These are phyloP conservation scores for Amblyornis subalaris DNA, from an alignment of 2,113 vertebrate genomes.

Conservation along the genomic window DNA sequence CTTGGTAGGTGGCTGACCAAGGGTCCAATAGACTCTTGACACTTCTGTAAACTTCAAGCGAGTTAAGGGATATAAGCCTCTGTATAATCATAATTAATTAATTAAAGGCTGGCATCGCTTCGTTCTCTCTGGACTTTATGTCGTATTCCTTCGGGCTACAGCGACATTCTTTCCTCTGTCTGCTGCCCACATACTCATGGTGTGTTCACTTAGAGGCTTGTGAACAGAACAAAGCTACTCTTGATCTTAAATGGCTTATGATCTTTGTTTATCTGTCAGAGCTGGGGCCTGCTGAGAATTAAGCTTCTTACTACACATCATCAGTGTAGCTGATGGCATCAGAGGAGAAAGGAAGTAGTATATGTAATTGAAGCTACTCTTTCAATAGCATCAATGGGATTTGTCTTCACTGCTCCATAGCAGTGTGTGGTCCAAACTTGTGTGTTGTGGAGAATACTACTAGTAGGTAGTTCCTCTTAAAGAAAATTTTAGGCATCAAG, in stretches of 20 bases:
- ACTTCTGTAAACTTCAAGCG: no score
- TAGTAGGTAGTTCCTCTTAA: not conserved
- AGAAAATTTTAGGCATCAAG: not conserved
- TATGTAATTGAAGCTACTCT: not conserved
- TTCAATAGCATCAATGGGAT: not conserved
- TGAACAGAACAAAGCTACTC: not conserved
- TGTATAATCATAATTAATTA: no score
- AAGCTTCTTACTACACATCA: not conserved
- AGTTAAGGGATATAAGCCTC: no score
- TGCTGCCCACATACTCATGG: not conserved
- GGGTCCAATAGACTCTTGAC: no score
- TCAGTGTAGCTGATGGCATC: not conserved
- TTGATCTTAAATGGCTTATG: not conserved
- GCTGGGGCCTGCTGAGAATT: not conserved
- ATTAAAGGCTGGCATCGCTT: no score
- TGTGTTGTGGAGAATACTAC: not conserved
- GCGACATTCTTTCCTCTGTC: not conserved
- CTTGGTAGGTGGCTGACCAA: no score
- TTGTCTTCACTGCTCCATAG: not conserved
- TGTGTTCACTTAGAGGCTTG: not conserved
- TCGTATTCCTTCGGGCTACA: no score
- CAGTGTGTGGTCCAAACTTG: not conserved
- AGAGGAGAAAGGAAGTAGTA: not conserved
- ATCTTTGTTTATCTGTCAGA: not conserved
- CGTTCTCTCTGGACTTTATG: no score